A percentile compares a stretch with the other conserved stretches of the same genome.
phyloP scores from a whole-genome alignment of 2,888 invertebrate species.

The Apotomis betuletana region DNA sequence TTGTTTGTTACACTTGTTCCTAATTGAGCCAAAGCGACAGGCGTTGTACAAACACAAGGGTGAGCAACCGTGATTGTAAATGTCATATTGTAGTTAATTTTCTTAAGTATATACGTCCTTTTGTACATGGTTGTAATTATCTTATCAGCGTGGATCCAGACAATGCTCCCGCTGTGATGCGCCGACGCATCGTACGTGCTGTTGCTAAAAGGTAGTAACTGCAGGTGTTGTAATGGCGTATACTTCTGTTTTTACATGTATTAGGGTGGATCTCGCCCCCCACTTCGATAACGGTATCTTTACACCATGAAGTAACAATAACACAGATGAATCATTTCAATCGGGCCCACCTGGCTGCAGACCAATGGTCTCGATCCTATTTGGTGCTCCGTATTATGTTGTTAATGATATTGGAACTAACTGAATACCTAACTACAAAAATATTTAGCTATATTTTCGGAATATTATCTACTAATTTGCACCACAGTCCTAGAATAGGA shows the following conservation, averaged over 20 bases:
- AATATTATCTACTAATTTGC: too few relatives aligned
- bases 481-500: too few relatives aligned
- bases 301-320: slow-evolving; percentile 50
- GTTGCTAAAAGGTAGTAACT: not conserved
- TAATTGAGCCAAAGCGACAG: slow-evolving; percentile 41
- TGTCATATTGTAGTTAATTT: not conserved
- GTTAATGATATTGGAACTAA: too few relatives aligned
- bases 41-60: slow-evolving; percentile 50
- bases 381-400: too few relatives aligned
- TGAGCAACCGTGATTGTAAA: slow-evolving; percentile 40
- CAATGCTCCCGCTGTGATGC: slow-evolving; percentile 61
- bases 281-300: slow-evolving; percentile 15
- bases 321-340: slow-evolving; percentile 36
- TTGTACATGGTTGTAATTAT: slow-evolving; percentile 53
- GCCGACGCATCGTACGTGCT: slow-evolving; percentile 51
- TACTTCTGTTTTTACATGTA: not conserved
- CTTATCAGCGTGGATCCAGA: slow-evolving; percentile 63
- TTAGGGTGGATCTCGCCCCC: not conserved
- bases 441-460: too few relatives aligned
- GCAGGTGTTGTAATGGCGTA: not conserved
- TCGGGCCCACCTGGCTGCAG: not conserved
- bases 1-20: slow-evolving; percentile 28
- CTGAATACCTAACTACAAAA: too few relatives aligned
- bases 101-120: not conserved
- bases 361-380: not conserved